phyloP scores from a whole-genome alignment of 2,797 vertebrate species.

The Pipistrellus pygmaeus region DNA sequence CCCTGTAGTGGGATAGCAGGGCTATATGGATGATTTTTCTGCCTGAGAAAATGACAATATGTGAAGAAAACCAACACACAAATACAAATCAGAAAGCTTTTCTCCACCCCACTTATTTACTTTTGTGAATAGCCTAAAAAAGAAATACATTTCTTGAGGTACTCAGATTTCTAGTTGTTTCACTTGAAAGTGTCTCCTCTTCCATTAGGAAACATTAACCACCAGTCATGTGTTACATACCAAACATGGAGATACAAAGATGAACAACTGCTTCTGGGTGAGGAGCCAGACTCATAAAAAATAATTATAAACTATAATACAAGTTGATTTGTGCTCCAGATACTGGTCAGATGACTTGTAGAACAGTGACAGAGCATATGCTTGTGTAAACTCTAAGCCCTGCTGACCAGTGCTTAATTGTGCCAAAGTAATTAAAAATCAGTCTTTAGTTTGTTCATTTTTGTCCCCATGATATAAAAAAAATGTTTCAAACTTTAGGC shows the following conservation, averaged over 20 bases:
- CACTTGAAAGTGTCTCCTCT: background rate
- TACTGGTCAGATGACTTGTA: background rate
- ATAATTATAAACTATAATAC: background rate
- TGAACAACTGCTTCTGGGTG: background rate
- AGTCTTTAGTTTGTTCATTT: background rate
- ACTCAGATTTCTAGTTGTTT: background rate
- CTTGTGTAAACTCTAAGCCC: too few species aligned
- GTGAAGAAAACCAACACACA: background rate
- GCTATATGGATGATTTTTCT: background rate
- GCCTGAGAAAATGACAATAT: background rate
- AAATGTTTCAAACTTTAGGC: conserved; percentile 19
- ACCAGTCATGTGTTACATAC: background rate
- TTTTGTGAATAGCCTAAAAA: conserved; percentile 32
- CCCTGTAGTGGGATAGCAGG: background rate
- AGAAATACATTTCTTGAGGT: background rate
- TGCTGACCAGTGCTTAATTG: background rate
- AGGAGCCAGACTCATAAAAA: background rate
- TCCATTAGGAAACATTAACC: background rate
- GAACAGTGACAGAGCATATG: too few species aligned
- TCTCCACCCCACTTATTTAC: background rate
- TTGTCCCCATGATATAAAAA: conserved; percentile 19
- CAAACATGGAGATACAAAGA: background rate
- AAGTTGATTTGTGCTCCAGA: background rate
- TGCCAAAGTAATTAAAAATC: background rate
- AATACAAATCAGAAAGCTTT: background rate